These are phyloP conservation scores for Steatocranus sp. DNA, from an alignment of 2,797 vertebrate genomes.

Conservation along the genomic window DNA sequence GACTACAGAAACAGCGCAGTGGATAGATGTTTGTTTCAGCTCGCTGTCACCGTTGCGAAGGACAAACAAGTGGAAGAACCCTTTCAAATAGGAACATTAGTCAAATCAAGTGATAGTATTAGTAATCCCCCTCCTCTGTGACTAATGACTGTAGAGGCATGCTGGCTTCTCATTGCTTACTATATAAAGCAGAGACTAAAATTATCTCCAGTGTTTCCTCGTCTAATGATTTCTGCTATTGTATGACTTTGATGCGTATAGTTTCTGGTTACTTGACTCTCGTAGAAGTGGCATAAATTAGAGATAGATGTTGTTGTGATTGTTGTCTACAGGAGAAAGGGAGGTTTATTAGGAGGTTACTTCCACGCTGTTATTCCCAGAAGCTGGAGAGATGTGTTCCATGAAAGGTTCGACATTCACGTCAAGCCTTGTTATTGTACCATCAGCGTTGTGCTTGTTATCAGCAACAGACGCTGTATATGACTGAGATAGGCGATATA, in stretches of 20 bases:
- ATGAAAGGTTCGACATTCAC: not conserved
- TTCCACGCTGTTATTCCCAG: conserved; percentile 1
- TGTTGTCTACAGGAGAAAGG: conserved; percentile 1
- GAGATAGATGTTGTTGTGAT: not conserved
- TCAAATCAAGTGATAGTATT: conserved; percentile 35
- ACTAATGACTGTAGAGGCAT: conserved; percentile 30
- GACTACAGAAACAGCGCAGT: conserved; percentile 29
- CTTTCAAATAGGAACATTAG: conserved; percentile 31
- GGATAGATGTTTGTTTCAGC: conserved; percentile 51
- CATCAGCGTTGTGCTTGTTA: not conserved
- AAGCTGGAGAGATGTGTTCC: not conserved
- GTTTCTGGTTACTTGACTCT: conserved; percentile 3
- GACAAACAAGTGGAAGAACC: conserved; percentile 45
- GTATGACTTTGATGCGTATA: not conserved
- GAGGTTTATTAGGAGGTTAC: conserved; percentile 26
- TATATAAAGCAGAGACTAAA: conserved; percentile 19
- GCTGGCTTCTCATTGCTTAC: not conserved
- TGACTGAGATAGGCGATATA: not conserved
- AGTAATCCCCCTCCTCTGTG: conserved; percentile 17
- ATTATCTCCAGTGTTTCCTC: conserved; percentile 1
- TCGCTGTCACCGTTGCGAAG: conserved; percentile 19
- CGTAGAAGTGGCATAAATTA: conserved; percentile 8
- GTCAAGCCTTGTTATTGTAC: conserved; percentile 5
- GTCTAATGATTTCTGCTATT: not conserved
- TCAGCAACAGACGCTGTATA: not conserved